Evolutionary conservation across 1,140 invertebrate species (phyloP), one percentile per base, ranked within the genome.

Genomic region (Euura saliciscinereae): DNA sequence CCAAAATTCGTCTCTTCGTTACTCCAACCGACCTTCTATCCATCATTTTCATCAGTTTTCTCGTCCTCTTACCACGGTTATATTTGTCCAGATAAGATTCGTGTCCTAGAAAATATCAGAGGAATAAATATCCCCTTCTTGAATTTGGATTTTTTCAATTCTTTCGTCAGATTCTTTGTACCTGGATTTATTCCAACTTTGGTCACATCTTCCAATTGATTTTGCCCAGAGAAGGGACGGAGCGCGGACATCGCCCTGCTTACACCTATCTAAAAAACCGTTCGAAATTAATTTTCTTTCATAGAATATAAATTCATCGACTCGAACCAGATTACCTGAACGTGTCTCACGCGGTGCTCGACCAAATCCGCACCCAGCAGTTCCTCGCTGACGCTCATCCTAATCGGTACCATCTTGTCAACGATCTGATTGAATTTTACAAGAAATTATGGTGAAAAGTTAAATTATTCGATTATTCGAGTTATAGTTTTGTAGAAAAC

Each of bases 321-420:
- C 65, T 74, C 73, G 28, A 28, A 28, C 28, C 28, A 28, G 28
- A 28, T 75, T 74, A 91, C 91, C 80, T 90, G 85, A 44, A 89
- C 86, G 80, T 92, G 90, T 76, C 87, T 85, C 70, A 97, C 93
- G 67, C 91, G 90, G 85, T 97, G 96, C 82, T 97, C 96, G 1
- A 93, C 92, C 11, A 97, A 88, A 89, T 97, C 96, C 10, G 96
- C 96, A 3, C 96, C 96, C 1, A 97, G 82, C 28, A 97, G 86
- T 83, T 98, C 96, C 70, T 96, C 94, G 73, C 95, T 91, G 2
- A 92, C 90, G 68, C 92, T 90, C 94, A 97, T 95, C 45, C 96
- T 89, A 70, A 98, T 95, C 6, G 93, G 92, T 78, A 96, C 88
- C 4, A 96, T 87, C 80, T 91, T 92, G 81, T 97, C 92, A 7